phyloP scores from a whole-genome alignment of 2,797 vertebrate species.

The Galagoides demidoff region DNA sequence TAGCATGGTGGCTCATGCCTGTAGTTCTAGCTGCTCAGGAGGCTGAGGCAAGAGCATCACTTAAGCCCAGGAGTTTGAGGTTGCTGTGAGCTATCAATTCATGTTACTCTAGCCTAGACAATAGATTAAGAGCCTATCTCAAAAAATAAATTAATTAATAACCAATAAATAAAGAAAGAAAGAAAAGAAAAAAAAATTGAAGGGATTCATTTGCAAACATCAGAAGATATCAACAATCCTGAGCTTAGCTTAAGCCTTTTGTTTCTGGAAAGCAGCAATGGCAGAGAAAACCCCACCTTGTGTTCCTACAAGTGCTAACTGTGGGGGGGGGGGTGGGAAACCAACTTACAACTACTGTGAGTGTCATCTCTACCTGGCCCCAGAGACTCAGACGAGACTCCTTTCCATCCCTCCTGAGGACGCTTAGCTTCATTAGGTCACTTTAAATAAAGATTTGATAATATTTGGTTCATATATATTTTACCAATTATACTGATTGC shows the following conservation, averaged over 20 bases:
- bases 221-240: not conserved
- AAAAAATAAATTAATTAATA: no score
- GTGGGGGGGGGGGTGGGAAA: not conserved
- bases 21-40: no score
- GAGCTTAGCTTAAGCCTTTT: not conserved
- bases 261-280: not conserved
- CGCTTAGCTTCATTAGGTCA: not conserved
- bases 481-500: not conserved
- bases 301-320: not conserved
- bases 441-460: not conserved
- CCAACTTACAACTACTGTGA: no score
- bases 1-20: no score
- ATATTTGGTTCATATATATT: not conserved
- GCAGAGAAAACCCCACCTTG: not conserved
- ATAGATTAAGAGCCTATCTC: no score
- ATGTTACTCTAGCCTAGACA: no score
- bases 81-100: no score
- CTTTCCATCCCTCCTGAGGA: not conserved
- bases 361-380: no score
- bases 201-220: not conserved
- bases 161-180: no score
- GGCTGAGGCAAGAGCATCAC: no score
- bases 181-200: not conserved
- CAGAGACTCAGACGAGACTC: not conserved
- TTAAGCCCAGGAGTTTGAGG: no score